Percentiles rank a stretch among this genome's conserved stretches.
These are phyloP conservation scores for Gila orcuttii DNA, from an alignment of 2,113 vertebrate genomes.

Conservation along the genomic window DNA sequence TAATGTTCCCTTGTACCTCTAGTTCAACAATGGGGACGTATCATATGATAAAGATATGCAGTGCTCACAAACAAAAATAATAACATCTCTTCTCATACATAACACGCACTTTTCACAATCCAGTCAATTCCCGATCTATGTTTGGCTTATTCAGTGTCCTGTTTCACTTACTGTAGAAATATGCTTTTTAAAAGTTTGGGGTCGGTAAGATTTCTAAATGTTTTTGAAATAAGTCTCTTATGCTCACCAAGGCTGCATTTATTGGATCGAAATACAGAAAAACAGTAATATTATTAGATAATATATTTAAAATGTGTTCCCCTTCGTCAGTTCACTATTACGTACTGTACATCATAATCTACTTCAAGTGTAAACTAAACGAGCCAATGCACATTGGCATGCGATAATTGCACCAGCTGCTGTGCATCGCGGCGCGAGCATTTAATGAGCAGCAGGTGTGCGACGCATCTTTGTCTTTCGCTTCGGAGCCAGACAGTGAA, in stretches of 20 bases:
- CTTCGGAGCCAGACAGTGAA: too few species aligned
- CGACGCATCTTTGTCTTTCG: too few species aligned
- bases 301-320: too few species aligned
- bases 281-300: not conserved
- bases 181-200: not conserved
- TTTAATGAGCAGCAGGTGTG: too few species aligned
- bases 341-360: too few species aligned
- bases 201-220: not conserved
- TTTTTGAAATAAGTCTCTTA: too few species aligned
- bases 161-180: not conserved
- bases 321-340: too few species aligned
- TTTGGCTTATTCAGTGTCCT: not conserved
- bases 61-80: not conserved
- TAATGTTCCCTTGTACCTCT: not conserved
- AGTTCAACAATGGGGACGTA: not conserved
- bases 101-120: not conserved
- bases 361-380: too few species aligned
- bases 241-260: too few species aligned
- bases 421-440: too few species aligned
- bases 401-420: too few species aligned
- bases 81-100: not conserved
- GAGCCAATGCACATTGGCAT: too few species aligned
- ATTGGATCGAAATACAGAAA: not conserved
- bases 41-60: not conserved
- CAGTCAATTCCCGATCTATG: not conserved